These are phyloP conservation scores for Bellardia bayeri DNA, from an alignment of 2,888 invertebrate genomes.

Conservation along the genomic window DNA sequence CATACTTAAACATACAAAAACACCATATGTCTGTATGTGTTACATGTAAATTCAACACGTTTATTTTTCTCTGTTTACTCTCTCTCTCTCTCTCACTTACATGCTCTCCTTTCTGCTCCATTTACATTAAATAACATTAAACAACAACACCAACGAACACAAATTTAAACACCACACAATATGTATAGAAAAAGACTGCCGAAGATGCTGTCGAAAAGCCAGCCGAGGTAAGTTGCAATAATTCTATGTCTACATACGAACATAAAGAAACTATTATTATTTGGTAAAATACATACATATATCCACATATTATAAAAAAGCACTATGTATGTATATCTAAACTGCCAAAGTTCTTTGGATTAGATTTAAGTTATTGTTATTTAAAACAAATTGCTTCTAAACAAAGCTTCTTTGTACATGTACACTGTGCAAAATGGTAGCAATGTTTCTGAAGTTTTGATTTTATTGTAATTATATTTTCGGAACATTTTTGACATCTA, in stretches of 20 bases:
- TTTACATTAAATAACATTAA: background rate
- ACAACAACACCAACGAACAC: conserved; percentile 7
- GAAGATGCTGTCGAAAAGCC: conserved; percentile 57
- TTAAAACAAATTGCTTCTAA: background rate
- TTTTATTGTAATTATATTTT: no score
- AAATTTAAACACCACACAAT: conserved; percentile 4
- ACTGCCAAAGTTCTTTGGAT: no score
- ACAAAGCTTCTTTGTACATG: background rate
- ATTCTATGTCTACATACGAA: no score
- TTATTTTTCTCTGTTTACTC: background rate
- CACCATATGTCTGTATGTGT: background rate
- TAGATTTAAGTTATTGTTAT: no score
- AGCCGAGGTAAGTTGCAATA: conserved; percentile 58
- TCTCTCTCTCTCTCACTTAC: background rate
- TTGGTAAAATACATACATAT: no score
- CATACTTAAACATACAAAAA: no score
- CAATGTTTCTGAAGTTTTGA: no score
- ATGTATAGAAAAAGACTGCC: conserved; percentile 58
- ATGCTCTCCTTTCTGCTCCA: conserved; percentile 5
- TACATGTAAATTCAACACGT: background rate
- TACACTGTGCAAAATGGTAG: background rate
- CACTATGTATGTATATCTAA: no score
- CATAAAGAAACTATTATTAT: no score
- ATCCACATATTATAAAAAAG: no score
- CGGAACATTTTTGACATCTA: conserved; percentile 40